Percentiles rank a stretch among this genome's conserved stretches.
phyloP scores from a whole-genome alignment of 2,113 vertebrate species.

The Geothlypis trichas region DNA sequence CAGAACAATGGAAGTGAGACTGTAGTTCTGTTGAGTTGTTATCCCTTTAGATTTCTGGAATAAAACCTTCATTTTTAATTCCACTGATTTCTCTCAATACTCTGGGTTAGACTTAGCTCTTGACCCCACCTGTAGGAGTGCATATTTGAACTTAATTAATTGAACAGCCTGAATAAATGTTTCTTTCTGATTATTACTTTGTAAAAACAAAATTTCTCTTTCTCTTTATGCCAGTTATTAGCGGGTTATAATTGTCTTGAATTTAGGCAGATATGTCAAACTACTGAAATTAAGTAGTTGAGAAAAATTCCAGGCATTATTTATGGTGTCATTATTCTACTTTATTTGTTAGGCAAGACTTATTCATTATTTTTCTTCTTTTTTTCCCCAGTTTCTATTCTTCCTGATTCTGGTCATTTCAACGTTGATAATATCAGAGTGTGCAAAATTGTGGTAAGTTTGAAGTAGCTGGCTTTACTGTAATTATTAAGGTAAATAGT shows the following conservation, averaged over 20 bases:
- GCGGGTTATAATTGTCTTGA: background rate
- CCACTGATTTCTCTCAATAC: background rate
- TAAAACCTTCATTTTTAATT: background rate
- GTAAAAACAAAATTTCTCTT: background rate
- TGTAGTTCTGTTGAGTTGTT: background rate
- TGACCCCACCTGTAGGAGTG: background rate
- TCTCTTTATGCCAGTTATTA: background rate
- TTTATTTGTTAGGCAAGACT: background rate
- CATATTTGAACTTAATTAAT: background rate
- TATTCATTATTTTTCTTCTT: accelerated
- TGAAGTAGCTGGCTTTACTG: background rate
- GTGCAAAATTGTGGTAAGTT: conserved; percentile 96
- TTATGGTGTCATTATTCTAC: background rate
- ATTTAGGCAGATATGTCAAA: background rate
- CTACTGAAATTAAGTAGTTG: background rate
- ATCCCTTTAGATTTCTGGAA: background rate
- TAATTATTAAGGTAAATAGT: background rate
- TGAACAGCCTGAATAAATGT: background rate
- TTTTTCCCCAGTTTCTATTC: conserved; percentile 84
- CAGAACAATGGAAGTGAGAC: background rate
- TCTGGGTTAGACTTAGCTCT: background rate
- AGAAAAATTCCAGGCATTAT: background rate
- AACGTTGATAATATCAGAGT: conserved; percentile 96
- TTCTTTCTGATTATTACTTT: background rate
- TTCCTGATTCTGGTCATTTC: conserved; percentile 90